These are phyloP conservation scores for Macrophya annulata DNA, from an alignment of 2,888 invertebrate species.

Conservation along the genomic window DNA sequence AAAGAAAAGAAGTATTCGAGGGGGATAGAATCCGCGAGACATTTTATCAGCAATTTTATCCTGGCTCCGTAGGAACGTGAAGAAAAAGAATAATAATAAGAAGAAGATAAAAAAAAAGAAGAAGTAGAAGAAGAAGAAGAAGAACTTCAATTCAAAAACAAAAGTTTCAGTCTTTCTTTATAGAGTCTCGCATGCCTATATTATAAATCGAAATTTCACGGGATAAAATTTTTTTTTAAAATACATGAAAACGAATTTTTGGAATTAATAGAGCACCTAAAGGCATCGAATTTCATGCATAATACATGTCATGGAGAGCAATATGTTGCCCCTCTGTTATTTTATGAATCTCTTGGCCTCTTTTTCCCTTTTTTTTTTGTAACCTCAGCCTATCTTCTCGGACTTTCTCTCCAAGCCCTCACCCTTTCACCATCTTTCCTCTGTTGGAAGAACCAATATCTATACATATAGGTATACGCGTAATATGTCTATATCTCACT, in stretches of 20 bases:
- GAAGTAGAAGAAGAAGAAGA: not conserved
- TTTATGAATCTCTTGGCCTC: conserved; percentile 73
- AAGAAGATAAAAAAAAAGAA: too few relatives aligned
- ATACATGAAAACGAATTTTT: conserved; percentile 36
- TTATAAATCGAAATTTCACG: conserved; percentile 27
- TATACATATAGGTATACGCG: not conserved
- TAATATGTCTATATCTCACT: not conserved
- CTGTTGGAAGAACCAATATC: not conserved
- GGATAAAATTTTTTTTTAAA: conserved; percentile 8
- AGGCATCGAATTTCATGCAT: conserved; percentile 73
- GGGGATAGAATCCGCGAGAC: conserved; percentile 26
- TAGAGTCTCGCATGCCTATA: not conserved
- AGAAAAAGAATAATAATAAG: not conserved
- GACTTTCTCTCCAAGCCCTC: conserved; percentile 32
- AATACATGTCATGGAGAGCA: conserved; percentile 75
- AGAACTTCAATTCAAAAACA: conserved; percentile 24
- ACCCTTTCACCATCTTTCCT: conserved; percentile 30
- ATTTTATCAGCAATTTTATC: conserved; percentile 31
- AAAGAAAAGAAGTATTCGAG: conserved; percentile 16
- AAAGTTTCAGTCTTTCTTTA: not conserved
- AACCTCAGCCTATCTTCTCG: not conserved
- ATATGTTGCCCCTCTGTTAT: conserved; percentile 75
- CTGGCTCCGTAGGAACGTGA: not conserved
- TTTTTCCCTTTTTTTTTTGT: conserved; percentile 58
- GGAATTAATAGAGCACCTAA: conserved; percentile 49